Evolutionary conservation across 2,888 invertebrate genomes (phyloP).

Genomic region (Dryocosmus kuriphilus): DNA sequence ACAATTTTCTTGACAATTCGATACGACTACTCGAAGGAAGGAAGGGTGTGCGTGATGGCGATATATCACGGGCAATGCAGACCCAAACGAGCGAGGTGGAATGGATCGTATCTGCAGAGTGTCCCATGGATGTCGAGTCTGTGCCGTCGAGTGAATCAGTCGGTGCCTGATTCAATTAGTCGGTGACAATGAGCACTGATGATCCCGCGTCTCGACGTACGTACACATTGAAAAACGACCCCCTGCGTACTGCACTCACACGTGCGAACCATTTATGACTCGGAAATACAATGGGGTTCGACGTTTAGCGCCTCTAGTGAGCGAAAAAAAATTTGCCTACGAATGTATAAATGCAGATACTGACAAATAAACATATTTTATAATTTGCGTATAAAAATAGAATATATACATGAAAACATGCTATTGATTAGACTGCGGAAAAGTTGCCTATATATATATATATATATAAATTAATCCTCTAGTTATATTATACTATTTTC

Average conservation of each 20-base stretch:
- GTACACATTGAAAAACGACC: slow-evolving; percentile 22
- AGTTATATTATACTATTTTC: too few relatives aligned
- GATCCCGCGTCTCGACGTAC: slow-evolving; percentile 67
- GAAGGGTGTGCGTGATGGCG: slow-evolving; percentile 18
- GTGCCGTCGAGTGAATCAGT: slow-evolving; percentile 60
- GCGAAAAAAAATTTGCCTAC: slow-evolving; percentile 1
- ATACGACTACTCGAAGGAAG: slow-evolving; percentile 41
- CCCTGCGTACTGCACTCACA: neutral
- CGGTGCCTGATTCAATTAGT: slow-evolving; percentile 71
- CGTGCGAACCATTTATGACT: slow-evolving; percentile 24
- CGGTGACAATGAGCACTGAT: slow-evolving; percentile 72
- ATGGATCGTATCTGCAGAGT: slow-evolving; percentile 49
- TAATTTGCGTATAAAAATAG: neutral
- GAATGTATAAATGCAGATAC: slow-evolving; percentile 8
- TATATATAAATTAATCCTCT: too few relatives aligned
- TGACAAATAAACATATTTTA: slow-evolving; percentile 16
- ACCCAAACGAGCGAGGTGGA: slow-evolving; percentile 48
- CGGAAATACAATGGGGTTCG: slow-evolving; percentile 62
- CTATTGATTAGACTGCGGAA: too few relatives aligned
- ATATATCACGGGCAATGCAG: slow-evolving; percentile 45
- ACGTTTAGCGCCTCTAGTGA: slow-evolving; percentile 54
- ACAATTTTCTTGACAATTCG: neutral
- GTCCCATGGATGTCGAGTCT: slow-evolving; percentile 41
- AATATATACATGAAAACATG: too few relatives aligned
- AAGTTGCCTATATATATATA: too few relatives aligned